Base-by-base conservation (phyloP, 2,888 invertebrate genomes). In the Desoria tigrina region DNA sequence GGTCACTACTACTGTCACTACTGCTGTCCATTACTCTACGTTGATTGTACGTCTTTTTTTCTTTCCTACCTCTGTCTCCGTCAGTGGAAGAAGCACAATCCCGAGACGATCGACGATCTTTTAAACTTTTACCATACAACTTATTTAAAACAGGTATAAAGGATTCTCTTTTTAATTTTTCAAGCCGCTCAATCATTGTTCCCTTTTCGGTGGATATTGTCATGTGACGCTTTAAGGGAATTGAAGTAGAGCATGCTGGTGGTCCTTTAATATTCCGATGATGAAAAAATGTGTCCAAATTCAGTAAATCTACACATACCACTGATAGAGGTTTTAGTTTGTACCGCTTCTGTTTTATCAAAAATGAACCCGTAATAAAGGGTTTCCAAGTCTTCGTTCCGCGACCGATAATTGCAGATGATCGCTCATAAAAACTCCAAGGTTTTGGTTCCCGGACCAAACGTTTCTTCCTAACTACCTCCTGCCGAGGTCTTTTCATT, bases 281-380 rank as follows among this genome's bases (percentile, higher is more conserved):
- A 58, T 62, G 53, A n/a, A 68, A 68, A 18, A 63, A 21, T 23
- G 57, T 63, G 1, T 58, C 62, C 14, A 69, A 27, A n/a, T 69
- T 63, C n/a, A 56, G 14, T 23, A 69, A 32, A 28, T 69, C 65
- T 3, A 69, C 61, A 50, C 69, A 69, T 27, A 63, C 49, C 14
- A 69, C 49, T 16, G 69, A 69, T 0, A 60, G 1, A 24, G 60
- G 59, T 18, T 53, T 65, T 26, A 69, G 57, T 45, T 60, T 62
- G 24, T 45, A 63, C 32, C 49, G 57, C 23, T 55, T 59, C 50
- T 69, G 60, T 21, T 59, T 51, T n/a, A n/a, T n/a, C n/a, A n/a
- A n/a, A n/a, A n/a, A 63, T 21, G 39, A 24, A 23, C 60, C 39
- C 7, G n/a, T n/a, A n/a, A 61, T n/a, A 39, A 27, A 14, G 0